Evolutionary conservation across 2,888 invertebrate species (phyloP).

Genomic region (Glaucopsyche alexis): DNA sequence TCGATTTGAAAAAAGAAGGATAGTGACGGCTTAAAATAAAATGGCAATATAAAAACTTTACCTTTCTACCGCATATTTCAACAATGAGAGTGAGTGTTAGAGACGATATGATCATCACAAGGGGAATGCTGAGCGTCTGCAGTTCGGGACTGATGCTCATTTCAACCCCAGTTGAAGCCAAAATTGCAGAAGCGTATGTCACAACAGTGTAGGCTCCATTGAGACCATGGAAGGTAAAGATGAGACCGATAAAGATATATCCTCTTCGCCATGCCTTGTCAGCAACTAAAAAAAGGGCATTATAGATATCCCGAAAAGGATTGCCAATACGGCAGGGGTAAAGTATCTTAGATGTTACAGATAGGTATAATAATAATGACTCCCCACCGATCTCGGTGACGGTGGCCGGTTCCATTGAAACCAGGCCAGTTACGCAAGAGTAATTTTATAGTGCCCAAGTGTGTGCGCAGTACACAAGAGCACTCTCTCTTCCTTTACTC

Average conservation of each 20-base stretch:
- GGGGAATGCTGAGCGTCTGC: conserved; percentile 49
- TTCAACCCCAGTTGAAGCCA: conserved; percentile 44
- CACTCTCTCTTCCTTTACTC: no score
- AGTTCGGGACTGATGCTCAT: conserved; percentile 45
- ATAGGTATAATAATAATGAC: no score
- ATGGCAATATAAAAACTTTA: conserved; percentile 3
- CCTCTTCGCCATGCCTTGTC: conserved; percentile 52
- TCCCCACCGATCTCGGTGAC: no score
- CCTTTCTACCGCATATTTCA: conserved; percentile 37
- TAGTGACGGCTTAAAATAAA: no score
- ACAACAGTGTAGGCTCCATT: conserved; percentile 49
- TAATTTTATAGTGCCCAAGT: no score
- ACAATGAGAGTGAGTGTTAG: conserved; percentile 44
- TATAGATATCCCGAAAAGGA: no score
- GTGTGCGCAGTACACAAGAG: no score
- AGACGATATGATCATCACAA: conserved; percentile 48
- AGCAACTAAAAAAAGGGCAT: conserved; percentile 47
- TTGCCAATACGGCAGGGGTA: no score
- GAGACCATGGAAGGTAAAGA: conserved; percentile 43
- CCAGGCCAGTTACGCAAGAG: no score
- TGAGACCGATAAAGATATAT: conserved; percentile 42
- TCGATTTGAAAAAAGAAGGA: no score
- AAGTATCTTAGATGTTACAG: no score
- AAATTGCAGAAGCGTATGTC: conserved; percentile 48
- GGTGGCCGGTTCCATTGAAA: no score